Conservation (phyloP, 2,888 invertebrate species). For the Ornithoptera alexandrae region DNA sequence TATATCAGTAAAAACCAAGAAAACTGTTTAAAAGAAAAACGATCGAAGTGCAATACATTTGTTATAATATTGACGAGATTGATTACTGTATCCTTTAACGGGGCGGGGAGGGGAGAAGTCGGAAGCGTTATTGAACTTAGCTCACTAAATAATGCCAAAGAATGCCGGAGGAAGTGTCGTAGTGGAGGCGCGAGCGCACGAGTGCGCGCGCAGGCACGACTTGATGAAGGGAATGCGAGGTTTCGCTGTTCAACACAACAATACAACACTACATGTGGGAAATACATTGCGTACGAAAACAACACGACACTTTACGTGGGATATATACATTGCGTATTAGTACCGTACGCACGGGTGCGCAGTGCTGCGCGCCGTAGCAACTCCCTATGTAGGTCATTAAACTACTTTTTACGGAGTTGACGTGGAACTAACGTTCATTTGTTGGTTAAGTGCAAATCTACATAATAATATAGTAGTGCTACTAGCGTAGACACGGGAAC, state of each 20-base stretch:
- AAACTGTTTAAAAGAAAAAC: conserved; percentile 41
- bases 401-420: conserved; percentile 64
- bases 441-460: conserved; percentile 57
- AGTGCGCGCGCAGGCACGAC: conserved; percentile 55
- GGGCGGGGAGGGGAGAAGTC: conserved; percentile 31
- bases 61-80: conserved; percentile 41
- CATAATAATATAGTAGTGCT: conserved; percentile 73
- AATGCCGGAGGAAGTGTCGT: conserved; percentile 62
- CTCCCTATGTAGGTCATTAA: conserved; percentile 57
- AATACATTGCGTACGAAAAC: too few relatives aligned
- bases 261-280: conserved; percentile 31
- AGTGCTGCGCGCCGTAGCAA: conserved; percentile 54
- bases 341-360: conserved; percentile 41
- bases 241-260: conserved; percentile 47
- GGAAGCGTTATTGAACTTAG: conserved; percentile 57
- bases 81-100: conserved; percentile 33
- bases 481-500: conserved; percentile 61
- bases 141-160: conserved; percentile 79
- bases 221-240: conserved; percentile 58
- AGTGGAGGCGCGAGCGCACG: conserved; percentile 52
- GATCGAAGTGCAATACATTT: conserved; percentile 64
- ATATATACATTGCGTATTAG: conserved; percentile 1
- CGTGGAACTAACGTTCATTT: conserved; percentile 45
- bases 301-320: background rate
- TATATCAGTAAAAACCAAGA: conserved; percentile 40